phyloP scores from a whole-genome alignment of 2,797 vertebrate species.

The Centropyge bicolor region DNA sequence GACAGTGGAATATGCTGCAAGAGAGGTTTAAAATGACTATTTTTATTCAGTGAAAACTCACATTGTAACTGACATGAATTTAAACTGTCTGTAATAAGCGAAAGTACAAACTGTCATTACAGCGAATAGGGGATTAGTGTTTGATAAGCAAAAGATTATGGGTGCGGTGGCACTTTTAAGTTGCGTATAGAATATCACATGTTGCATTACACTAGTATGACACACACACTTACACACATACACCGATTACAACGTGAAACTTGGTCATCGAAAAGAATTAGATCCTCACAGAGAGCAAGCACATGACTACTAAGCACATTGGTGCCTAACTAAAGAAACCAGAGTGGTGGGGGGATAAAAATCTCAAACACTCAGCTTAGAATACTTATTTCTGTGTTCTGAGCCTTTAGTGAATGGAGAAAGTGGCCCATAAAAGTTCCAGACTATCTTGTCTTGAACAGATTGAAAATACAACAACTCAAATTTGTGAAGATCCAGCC shows the following conservation, averaged over 20 bases:
- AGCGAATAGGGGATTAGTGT: fast-evolving
- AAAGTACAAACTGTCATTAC: background rate
- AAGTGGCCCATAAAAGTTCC: background rate
- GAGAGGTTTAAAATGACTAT: background rate
- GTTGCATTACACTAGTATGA: slow-evolving; percentile 27
- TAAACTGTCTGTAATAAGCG: background rate
- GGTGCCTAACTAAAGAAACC: slow-evolving; percentile 63
- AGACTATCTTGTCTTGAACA: background rate
- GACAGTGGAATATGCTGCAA: background rate
- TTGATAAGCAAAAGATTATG: background rate
- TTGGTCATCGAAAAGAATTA: slow-evolving; percentile 65
- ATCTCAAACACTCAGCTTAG: slow-evolving; percentile 8
- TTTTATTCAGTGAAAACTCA: background rate
- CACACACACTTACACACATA: slow-evolving; percentile 21
- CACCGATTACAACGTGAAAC: slow-evolving; percentile 55
- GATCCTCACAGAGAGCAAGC: slow-evolving; percentile 64
- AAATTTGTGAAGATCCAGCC: slow-evolving; percentile 8
- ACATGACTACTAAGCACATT: slow-evolving; percentile 79
- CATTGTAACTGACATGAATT: background rate
- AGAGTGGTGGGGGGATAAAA: slow-evolving; percentile 27
- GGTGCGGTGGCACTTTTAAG: slow-evolving; percentile 10
- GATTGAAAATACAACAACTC: background rate
- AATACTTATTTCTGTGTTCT: slow-evolving; percentile 12
- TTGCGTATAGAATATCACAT: slow-evolving; percentile 44
- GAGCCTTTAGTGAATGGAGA: background rate